Conservation (phyloP, 1,140 invertebrate genomes). For the Kradibia gibbosae region DNA sequence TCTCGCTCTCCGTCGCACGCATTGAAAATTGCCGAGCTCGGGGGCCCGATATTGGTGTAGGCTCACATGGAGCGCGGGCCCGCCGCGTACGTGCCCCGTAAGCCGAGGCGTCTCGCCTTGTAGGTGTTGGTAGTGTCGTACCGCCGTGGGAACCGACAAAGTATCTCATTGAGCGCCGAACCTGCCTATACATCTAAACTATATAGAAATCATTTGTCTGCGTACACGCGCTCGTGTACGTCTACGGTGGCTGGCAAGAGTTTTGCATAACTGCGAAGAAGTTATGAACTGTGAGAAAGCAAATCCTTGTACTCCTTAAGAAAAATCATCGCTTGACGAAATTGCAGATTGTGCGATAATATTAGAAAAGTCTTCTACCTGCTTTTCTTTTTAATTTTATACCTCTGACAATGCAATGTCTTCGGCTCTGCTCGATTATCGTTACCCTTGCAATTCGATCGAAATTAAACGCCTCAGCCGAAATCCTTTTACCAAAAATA, state of each 20-base stretch:
- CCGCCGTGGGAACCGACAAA: slow-evolving; percentile 48
- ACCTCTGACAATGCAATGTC: neutral
- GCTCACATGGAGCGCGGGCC: too few relatives aligned
- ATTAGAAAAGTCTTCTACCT: neutral
- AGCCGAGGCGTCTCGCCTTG: neutral
- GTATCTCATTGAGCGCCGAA: slow-evolving; percentile 48
- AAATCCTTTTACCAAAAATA: too few relatives aligned
- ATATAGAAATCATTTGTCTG: slow-evolving; percentile 6
- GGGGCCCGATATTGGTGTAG: neutral
- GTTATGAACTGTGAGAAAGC: neutral
- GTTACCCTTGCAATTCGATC: neutral
- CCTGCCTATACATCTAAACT: slow-evolving; percentile 14
- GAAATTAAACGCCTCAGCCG: too few relatives aligned
- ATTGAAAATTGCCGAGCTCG: slow-evolving; percentile 21
- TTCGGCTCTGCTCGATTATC: neutral
- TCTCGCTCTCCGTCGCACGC: slow-evolving; percentile 35
- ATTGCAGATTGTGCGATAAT: slow-evolving; percentile 33
- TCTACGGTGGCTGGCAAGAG: slow-evolving; percentile 38
- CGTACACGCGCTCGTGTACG: neutral
- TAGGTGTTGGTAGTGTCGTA: slow-evolving; percentile 50
- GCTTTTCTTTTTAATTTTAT: neutral
- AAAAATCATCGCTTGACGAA: slow-evolving; percentile 17
- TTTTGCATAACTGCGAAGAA: slow-evolving; percentile 41
- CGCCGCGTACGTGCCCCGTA: neutral
- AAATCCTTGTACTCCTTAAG: neutral